A percentile compares a stretch with the other conserved stretches of the same genome.
Conservation (phyloP, 2,797 vertebrate genomes). For the Gallinago solitaria region DNA sequence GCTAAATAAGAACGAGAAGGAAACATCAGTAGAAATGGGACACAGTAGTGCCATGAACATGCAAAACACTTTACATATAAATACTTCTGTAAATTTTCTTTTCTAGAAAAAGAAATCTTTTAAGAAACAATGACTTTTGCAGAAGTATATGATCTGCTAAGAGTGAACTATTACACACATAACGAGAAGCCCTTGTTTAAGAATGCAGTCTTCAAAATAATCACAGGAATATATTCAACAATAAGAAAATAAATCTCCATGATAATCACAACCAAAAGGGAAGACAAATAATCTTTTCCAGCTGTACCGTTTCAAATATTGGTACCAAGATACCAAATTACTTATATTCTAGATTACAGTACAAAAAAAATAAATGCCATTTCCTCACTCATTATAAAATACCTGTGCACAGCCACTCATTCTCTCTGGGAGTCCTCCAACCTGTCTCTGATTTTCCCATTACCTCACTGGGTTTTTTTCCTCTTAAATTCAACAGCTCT, state of each 20-base stretch:
- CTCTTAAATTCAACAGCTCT: not conserved
- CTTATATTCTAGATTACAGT: not conserved
- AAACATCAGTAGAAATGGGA: not conserved
- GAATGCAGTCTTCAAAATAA: conserved; percentile 7
- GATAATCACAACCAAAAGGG: not conserved
- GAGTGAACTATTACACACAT: not conserved
- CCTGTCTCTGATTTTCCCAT: not conserved
- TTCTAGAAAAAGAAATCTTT: not conserved
- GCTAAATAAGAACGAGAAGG: not conserved
- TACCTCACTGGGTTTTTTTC: not conserved
- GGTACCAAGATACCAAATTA: not conserved
- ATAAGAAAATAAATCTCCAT: not conserved
- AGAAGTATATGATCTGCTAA: not conserved
- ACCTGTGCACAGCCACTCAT: not conserved
- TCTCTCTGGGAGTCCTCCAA: not conserved
- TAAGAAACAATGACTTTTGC: not conserved
- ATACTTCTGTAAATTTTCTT: not conserved
- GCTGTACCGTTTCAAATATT: not conserved
- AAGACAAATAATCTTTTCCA: conserved; percentile 10
- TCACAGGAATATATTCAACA: conserved; percentile 1
- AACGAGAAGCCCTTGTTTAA: not conserved
- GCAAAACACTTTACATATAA: not conserved
- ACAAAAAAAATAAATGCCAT: not conserved
- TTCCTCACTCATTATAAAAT: not conserved
- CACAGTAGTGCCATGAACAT: not conserved